phyloP scores from a whole-genome alignment of 2,888 invertebrate species.

The Chymomyza amoena region DNA sequence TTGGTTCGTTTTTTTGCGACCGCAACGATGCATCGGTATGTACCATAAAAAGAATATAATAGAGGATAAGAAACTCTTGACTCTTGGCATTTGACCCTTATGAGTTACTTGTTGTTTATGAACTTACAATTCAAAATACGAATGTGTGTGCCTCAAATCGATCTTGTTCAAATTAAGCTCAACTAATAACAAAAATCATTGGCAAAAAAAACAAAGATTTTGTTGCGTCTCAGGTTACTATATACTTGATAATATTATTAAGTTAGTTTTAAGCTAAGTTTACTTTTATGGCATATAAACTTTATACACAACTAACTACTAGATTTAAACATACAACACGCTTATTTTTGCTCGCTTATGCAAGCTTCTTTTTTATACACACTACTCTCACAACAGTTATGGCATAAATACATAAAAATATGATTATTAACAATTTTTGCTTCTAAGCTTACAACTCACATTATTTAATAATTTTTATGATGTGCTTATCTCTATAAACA shows the following conservation, averaged over 20 bases:
- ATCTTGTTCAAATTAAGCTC: constrained; percentile 24
- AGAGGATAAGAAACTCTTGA: constrained; percentile 7
- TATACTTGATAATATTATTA: constrained; percentile 30
- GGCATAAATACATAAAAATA: background rate
- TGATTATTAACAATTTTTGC: background rate
- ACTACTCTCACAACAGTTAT: background rate
- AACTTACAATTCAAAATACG: constrained; percentile 35
- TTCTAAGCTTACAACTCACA: constrained; percentile 7
- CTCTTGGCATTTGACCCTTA: background rate
- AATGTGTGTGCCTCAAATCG: constrained; percentile 54
- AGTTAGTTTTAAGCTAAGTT: constrained; percentile 28
- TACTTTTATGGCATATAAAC: background rate
- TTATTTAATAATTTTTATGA: background rate
- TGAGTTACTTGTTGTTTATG: background rate
- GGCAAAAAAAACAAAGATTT: constrained; percentile 43
- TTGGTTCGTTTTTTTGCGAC: constrained; percentile 16
- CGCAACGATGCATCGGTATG: constrained; percentile 73
- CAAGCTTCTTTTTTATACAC: constrained; percentile 21
- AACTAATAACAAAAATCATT: constrained; percentile 12
- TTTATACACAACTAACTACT: background rate
- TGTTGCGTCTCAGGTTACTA: constrained; percentile 49
- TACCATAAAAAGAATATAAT: constrained; percentile 5
- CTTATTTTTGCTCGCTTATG: constrained; percentile 39
- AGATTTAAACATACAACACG: constrained; percentile 2
- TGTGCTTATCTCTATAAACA: constrained; percentile 3